phyloP scores from a whole-genome alignment of 2,797 vertebrate genomes.

The Choloepus didactylus region DNA sequence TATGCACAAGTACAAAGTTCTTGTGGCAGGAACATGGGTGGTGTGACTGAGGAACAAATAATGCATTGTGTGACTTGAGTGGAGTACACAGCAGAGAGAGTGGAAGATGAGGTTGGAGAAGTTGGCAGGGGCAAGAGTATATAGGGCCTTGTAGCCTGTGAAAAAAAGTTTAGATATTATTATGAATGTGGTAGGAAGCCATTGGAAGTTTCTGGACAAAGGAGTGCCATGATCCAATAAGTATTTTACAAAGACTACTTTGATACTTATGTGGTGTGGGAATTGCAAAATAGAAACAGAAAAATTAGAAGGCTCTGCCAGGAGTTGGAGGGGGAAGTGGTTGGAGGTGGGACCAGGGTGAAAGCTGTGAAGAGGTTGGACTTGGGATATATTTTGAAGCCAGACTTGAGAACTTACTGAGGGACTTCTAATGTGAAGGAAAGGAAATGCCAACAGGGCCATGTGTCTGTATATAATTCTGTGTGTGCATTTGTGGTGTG shows the following conservation, averaged over 20 bases:
- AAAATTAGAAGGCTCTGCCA: not conserved
- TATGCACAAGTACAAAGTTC: not conserved
- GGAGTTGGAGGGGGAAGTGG: not conserved
- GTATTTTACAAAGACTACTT: not conserved
- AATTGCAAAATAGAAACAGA: not conserved
- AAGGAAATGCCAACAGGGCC: not conserved
- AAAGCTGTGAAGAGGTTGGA: not conserved
- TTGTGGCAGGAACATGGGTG: not conserved
- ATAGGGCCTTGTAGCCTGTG: not conserved
- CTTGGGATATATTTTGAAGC: not conserved
- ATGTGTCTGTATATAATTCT: fast-evolving
- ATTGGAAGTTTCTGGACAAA: not conserved
- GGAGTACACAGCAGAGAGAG: not conserved
- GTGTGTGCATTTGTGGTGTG: not conserved
- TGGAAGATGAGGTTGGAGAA: not conserved
- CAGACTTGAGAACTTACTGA: not conserved
- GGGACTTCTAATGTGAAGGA: not conserved
- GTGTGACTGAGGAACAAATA: not conserved
- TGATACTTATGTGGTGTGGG: fast-evolving
- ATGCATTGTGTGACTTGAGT: not conserved
- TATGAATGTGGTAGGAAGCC: not conserved
- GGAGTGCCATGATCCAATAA: not conserved
- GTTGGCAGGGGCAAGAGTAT: not conserved
- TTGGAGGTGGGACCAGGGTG: not conserved
- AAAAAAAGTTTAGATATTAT: not conserved